Conservation (phyloP, 1,140 invertebrate genomes). For the Aculops lycopersici region DNA sequence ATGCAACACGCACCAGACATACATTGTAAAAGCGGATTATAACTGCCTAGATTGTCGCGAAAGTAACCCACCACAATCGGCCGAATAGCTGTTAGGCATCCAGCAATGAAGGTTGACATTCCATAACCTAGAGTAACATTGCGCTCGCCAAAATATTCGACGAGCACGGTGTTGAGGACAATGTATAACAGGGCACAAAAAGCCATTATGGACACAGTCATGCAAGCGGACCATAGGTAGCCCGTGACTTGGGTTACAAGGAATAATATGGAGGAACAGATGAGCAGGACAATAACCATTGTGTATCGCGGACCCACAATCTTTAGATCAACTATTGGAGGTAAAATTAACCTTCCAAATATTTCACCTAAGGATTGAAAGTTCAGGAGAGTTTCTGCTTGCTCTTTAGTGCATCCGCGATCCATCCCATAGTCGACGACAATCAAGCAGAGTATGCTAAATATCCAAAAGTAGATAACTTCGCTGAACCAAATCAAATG, state of each 20-base stretch:
- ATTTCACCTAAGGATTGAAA: constrained; percentile 9
- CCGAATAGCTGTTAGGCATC: constrained; percentile 5
- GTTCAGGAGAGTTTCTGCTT: constrained; percentile 8
- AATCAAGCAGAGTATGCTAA: constrained; percentile 9
- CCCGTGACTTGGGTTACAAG: constrained; percentile 4
- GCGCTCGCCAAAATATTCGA: constrained; percentile 8
- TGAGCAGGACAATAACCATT: constrained; percentile 6
- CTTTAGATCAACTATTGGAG: constrained; percentile 9
- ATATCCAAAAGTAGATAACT: constrained; percentile 7
- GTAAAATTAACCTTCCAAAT: constrained; percentile 9
- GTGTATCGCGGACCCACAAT: constrained; percentile 8
- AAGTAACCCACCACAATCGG: constrained; percentile 11
- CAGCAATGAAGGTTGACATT: constrained; percentile 6
- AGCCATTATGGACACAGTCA: constrained; percentile 4
- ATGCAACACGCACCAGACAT: constrained; percentile 6
- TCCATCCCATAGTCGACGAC: constrained; percentile 11
- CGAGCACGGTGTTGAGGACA: constrained; percentile 8
- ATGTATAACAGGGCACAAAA: constrained; percentile 9
- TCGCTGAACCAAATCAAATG: constrained; percentile 7
- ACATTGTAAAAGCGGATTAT: constrained; percentile 9
- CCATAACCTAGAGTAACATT: constrained; percentile 9
- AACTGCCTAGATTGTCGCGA: constrained; percentile 9
- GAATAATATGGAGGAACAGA: constrained; percentile 3
- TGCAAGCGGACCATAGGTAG: background rate
- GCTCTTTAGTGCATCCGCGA: constrained; percentile 3